phyloP scores from a whole-genome alignment of 1,140 invertebrate species.

The Lepidostoma basale region DNA sequence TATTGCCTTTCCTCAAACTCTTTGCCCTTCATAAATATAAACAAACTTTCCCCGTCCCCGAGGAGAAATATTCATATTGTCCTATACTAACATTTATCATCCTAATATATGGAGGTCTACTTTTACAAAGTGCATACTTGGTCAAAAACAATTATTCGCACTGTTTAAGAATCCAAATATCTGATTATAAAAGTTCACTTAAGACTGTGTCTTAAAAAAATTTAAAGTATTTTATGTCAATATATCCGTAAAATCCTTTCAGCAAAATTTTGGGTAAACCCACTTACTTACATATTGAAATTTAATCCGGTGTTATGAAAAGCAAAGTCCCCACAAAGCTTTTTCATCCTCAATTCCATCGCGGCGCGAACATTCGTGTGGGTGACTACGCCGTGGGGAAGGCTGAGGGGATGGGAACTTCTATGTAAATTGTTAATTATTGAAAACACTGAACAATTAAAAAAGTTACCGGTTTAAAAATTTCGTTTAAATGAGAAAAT shows the following conservation, averaged over 20 bases:
- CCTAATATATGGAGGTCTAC: background rate
- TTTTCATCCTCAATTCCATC: conserved; percentile 4
- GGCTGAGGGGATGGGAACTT: background rate
- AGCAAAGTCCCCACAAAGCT: background rate
- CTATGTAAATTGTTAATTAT: background rate
- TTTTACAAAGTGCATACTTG: conserved; percentile 8
- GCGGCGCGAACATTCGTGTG: background rate
- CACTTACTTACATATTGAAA: background rate
- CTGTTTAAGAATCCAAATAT: background rate
- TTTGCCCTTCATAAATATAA: conserved; percentile 38
- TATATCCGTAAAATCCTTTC: too few species aligned
- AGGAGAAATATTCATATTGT: conserved; percentile 30
- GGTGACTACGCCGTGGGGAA: background rate
- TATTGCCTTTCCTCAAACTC: conserved; percentile 15
- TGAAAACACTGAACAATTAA: too few species aligned
- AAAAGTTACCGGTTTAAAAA: too few species aligned
- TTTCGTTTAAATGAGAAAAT: too few species aligned
- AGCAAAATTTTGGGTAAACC: background rate
- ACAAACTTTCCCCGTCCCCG: conserved; percentile 33
- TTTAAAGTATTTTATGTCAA: too few species aligned
- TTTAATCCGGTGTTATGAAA: conserved; percentile 1
- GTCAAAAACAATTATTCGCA: background rate
- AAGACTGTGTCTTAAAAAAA: too few species aligned
- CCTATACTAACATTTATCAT: conserved; percentile 6
- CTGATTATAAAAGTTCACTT: background rate